Conservation (phyloP, 2,797 vertebrate species). For the Macrochelys suwanniensis region DNA sequence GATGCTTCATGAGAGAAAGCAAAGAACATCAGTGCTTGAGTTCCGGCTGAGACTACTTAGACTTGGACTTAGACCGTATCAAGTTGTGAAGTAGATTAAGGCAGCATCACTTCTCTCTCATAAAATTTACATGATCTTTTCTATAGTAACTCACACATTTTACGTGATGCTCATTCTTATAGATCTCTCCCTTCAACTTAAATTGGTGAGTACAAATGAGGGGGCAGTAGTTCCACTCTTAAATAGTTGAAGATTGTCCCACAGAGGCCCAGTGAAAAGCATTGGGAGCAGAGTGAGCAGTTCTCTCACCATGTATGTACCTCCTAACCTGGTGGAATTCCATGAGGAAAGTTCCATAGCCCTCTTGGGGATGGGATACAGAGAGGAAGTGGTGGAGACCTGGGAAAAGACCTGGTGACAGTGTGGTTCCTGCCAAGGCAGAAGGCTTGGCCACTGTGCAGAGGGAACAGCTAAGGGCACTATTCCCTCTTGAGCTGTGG, state of each 20-base stretch:
- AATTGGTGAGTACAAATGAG: neutral
- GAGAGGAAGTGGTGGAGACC: neutral
- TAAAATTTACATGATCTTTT: neutral
- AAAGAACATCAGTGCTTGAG: neutral
- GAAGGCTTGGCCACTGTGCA: neutral
- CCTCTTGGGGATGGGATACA: neutral
- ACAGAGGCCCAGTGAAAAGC: neutral
- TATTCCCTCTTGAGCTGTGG: neutral
- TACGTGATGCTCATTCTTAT: neutral
- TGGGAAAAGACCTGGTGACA: neutral
- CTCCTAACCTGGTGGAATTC: neutral
- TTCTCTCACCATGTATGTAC: too few relatives aligned
- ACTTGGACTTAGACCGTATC: neutral
- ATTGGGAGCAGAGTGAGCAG: neutral
- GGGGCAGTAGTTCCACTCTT: neutral
- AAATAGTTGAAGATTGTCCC: neutral
- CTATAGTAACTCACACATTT: neutral
- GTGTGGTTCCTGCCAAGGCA: neutral
- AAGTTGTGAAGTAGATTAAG: too few relatives aligned
- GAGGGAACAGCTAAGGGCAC: neutral
- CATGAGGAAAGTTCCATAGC: neutral
- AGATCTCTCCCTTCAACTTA: neutral
- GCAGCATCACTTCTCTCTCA: too few relatives aligned
- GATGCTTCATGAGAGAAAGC: neutral
- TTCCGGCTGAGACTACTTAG: too few relatives aligned